Evolutionary conservation across 2,113 vertebrate species (phyloP), one percentile per base, ranked within the genome.

Genomic region (Cranoglanis bouderius): DNA sequence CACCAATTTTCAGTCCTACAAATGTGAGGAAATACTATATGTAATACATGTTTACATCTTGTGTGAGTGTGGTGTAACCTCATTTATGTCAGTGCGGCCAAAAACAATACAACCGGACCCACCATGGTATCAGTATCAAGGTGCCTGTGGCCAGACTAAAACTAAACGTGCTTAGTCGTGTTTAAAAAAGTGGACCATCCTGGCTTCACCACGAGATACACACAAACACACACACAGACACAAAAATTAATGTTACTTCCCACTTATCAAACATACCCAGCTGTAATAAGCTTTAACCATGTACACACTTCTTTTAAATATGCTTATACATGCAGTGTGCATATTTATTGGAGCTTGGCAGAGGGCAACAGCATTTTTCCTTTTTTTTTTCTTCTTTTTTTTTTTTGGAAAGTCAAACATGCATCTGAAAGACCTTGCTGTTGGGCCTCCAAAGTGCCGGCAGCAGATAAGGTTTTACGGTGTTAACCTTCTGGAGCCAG

Each of bases 391-490:
- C 46, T n/a, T 32, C 29, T 46, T 49, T 67, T 86, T 91, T 93
- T 93, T 88, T 92, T 93, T 93, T 93, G 94, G 95, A 94, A 96
- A 97, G 95, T 93, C 91, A 94, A 95, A 96, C 95, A 95, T 91
- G 9, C 40, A 94, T 94, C 94, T 97, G 95, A 98, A 97, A 96
- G 96, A 93, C 91, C 94, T 92, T 92, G 94, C 94, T 97, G 97
- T 97, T 96, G 95, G 93, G 91, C 90, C 96, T 97, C 96, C 96
- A 96, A 96, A 93, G 92, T 93, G 94, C 95, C 88, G 26, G 96
- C 95, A 95, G 96, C 95, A 97, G 97, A 99, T 98, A 99, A 98
- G 97, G 93, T 92, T 95, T 90, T 82, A 92, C 95, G 95, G 96
- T 96, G 96, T 89, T 75, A 95, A 96, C 93, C 93, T 89, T 88